These are phyloP conservation scores for Aleiodes alternator DNA, from an alignment of 2,888 invertebrate genomes.

Conservation along the genomic window DNA sequence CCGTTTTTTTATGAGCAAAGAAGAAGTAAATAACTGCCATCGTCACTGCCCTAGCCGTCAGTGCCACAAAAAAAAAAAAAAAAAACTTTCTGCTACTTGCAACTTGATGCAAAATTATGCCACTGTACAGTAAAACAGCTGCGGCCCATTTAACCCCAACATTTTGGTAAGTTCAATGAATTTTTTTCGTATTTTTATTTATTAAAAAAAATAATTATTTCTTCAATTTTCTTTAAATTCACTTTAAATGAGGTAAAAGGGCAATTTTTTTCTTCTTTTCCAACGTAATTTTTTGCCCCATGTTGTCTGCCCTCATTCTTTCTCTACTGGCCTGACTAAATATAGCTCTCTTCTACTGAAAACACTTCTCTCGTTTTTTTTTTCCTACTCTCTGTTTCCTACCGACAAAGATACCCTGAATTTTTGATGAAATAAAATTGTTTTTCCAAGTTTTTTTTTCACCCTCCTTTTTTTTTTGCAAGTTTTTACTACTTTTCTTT, in stretches of 20 bases:
- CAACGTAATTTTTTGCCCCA: constrained; percentile 7
- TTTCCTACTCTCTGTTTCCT: neutral
- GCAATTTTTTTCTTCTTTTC: neutral
- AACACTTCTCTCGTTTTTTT: neutral
- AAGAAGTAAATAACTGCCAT: constrained; percentile 38
- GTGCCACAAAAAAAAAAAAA: constrained; percentile 24
- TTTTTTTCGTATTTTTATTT: too few species aligned
- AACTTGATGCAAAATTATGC: neutral
- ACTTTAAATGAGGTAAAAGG: neutral
- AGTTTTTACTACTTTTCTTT: neutral
- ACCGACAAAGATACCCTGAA: neutral
- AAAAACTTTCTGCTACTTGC: neutral
- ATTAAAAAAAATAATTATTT: neutral
- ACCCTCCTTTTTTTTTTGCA: too few species aligned
- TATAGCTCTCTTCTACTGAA: neutral
- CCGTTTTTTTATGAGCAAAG: neutral
- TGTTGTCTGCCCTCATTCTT: too few species aligned
- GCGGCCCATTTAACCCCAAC: constrained; percentile 12
- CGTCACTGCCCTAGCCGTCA: constrained; percentile 44
- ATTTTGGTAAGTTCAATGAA: constrained; percentile 8
- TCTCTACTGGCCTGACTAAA: constrained; percentile 6
- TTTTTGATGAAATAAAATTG: neutral
- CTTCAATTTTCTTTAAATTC: neutral
- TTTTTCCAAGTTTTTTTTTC: neutral
- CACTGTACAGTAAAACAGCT: constrained; percentile 9